phyloP scores from a whole-genome alignment of 1,140 invertebrate species.

The Saccostrea echinata region DNA sequence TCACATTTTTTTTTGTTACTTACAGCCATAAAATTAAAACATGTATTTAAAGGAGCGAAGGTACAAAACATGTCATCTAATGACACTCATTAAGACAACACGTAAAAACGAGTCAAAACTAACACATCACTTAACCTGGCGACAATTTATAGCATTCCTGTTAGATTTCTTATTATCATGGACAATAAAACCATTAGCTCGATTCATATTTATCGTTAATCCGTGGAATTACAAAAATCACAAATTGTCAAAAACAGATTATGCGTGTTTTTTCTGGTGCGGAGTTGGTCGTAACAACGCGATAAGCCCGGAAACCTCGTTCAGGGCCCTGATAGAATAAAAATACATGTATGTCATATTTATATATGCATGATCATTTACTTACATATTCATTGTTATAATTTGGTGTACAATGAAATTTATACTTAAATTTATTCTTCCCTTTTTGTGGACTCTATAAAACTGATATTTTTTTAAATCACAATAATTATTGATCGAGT shows the following conservation, averaged over 20 bases:
- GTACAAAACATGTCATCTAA: background rate
- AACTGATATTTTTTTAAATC: too few species aligned
- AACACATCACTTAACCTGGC: background rate
- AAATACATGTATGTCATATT: too few species aligned
- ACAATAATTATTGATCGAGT: too few species aligned
- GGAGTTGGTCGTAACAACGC: background rate
- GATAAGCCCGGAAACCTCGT: background rate
- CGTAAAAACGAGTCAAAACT: background rate
- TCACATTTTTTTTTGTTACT: background rate
- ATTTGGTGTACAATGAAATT: too few species aligned
- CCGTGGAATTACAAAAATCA: conserved; percentile 21
- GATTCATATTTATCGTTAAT: conserved; percentile 30
- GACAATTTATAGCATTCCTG: background rate
- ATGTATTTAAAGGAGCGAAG: background rate
- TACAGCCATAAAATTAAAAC: background rate
- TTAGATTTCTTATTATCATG: background rate
- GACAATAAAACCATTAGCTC: conserved; percentile 6
- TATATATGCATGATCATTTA: too few species aligned
- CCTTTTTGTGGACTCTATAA: too few species aligned
- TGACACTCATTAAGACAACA: conserved; percentile 6
- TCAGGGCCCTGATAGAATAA: background rate
- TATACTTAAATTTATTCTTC: too few species aligned
- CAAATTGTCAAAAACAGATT: conserved; percentile 35
- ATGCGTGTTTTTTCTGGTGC: conserved; percentile 8
- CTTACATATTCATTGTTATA: too few species aligned